Conservation (phyloP, 2,113 vertebrate species). For the Salvator merianae region DNA sequence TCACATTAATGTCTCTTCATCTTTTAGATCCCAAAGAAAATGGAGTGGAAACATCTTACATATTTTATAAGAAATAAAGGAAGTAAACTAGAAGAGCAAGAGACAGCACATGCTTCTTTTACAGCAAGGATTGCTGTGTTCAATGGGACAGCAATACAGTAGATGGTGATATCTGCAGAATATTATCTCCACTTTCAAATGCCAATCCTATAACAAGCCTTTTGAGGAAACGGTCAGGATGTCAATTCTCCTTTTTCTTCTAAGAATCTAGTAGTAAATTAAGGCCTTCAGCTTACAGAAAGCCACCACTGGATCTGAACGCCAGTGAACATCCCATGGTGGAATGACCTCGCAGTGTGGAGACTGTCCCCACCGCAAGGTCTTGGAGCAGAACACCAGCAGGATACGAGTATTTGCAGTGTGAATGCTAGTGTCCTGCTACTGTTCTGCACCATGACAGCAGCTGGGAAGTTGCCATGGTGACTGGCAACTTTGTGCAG, state of each 20-base stretch:
- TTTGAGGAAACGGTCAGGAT: conserved; percentile 9
- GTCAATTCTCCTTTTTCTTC: neutral
- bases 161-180: conserved; percentile 22
- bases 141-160: neutral
- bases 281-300: neutral
- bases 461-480: too few species aligned
- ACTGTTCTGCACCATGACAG: too few species aligned
- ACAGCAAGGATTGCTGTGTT: neutral
- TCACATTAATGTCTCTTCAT: conserved; percentile 44
- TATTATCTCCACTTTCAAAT: conserved; percentile 24
- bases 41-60: conserved; percentile 60
- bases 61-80: conserved; percentile 68
- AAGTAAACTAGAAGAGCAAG: conserved; percentile 51
- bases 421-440: too few species aligned
- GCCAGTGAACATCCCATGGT: too few species aligned
- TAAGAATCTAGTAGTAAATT: neutral
- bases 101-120: neutral
- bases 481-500: too few species aligned
- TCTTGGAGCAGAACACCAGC: too few species aligned
- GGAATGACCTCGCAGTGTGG: too few species aligned
- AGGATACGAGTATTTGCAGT: too few species aligned
- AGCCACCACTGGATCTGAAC: too few species aligned
- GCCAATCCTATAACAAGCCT: conserved; percentile 28
- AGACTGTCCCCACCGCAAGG: too few species aligned
- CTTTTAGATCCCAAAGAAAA: conserved; percentile 49